These are phyloP conservation scores for Parapsyche elsis DNA, from an alignment of 1,140 invertebrate genomes.

Conservation along the genomic window DNA sequence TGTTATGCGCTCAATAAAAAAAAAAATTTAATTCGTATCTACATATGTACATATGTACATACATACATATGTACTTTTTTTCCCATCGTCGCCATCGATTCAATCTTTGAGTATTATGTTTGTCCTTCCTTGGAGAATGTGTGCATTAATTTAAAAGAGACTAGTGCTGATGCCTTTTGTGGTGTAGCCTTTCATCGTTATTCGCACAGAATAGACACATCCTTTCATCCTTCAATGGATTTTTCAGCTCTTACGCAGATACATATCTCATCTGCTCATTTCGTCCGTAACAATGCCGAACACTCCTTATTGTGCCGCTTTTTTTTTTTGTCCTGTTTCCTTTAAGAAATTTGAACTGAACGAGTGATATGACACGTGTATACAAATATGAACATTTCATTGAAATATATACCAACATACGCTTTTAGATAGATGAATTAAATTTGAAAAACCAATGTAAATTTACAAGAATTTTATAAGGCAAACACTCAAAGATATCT, in stretches of 20 bases:
- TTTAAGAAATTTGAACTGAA: constrained; percentile 8
- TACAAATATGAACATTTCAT: too few relatives aligned
- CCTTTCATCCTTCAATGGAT: constrained; percentile 19
- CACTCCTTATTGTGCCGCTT: neutral
- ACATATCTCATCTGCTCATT: constrained; percentile 32
- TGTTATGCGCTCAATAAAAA: too few relatives aligned
- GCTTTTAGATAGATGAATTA: too few relatives aligned
- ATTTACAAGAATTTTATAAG: too few relatives aligned
- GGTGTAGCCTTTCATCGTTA: constrained; percentile 41
- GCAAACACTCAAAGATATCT: too few relatives aligned
- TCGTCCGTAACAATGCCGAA: constrained; percentile 2
- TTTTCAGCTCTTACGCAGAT: neutral
- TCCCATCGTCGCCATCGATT: neutral
- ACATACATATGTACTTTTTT: neutral
- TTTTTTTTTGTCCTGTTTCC: neutral
- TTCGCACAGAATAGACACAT: neutral
- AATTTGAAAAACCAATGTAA: too few relatives aligned
- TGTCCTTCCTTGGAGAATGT: constrained; percentile 14
- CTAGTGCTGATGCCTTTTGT: constrained; percentile 21
- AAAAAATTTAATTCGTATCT: neutral
- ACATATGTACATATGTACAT: neutral
- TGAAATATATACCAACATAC: too few relatives aligned
- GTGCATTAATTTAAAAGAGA: constrained; percentile 27
- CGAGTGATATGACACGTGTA: neutral
- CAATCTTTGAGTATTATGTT: neutral